Evolutionary conservation across 2,888 invertebrate species (phyloP).

Genomic region (Parascotia fuliginaria): DNA sequence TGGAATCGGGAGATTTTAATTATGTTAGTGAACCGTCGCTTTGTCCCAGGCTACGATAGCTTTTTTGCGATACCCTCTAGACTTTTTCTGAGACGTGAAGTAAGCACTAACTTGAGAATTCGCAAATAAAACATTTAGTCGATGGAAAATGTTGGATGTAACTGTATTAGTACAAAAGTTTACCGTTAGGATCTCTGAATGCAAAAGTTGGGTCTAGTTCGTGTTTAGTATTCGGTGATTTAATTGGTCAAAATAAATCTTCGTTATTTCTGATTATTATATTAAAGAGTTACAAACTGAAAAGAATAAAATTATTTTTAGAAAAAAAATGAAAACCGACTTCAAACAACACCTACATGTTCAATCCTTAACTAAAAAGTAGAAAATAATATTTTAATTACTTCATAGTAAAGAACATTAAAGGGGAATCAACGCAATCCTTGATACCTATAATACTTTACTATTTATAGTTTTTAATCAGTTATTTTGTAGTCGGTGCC

Average conservation of each 20-base stretch:
- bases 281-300: no score
- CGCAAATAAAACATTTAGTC: conserved; percentile 47
- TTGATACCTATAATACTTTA: no score
- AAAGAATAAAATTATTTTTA: no score
- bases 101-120: conserved; percentile 56
- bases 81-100: conserved; percentile 51
- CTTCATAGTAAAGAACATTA: no score
- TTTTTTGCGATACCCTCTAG: conserved; percentile 58
- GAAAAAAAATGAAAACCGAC: no score
- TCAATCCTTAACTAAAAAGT: no score
- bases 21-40: conserved; percentile 61
- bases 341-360: no score
- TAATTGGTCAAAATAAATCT: neutral
- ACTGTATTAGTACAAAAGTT: conserved; percentile 34
- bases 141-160: conserved; percentile 33
- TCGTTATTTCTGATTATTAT: no score
- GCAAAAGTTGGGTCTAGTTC: conserved; percentile 7
- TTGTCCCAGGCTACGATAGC: conserved; percentile 53
- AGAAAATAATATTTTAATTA: no score
- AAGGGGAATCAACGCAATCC: no score
- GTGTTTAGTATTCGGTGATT: neutral
- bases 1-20: conserved; percentile 61
- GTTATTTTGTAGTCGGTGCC: no score
- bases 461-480: no score
- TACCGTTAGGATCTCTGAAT: conserved; percentile 19